Percentiles rank a stretch among this genome's conserved stretches.
Evolutionary conservation across 2,888 invertebrate genomes (phyloP).

Genomic region (Tupiocoris notatus): DNA sequence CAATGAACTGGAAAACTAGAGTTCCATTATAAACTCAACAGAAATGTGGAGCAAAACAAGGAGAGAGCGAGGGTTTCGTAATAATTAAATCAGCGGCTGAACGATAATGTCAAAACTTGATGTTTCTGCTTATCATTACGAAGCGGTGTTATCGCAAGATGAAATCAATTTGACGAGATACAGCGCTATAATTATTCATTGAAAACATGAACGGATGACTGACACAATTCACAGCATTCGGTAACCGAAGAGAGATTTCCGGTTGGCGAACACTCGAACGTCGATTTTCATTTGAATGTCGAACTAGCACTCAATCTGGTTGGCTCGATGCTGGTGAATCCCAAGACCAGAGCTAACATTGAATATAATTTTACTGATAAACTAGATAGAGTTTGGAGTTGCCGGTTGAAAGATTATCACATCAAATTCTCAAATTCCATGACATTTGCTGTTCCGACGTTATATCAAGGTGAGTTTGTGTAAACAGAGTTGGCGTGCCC

Average conservation of each 20-base stretch:
- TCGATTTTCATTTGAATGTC: background rate
- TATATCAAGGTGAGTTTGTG: too few relatives aligned
- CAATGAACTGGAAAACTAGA: background rate
- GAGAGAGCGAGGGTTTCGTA: background rate
- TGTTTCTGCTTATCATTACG: background rate
- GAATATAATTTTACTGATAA: too few relatives aligned
- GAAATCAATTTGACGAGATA: background rate
- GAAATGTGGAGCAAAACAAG: too few relatives aligned
- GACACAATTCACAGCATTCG: background rate
- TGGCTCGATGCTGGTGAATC: too few relatives aligned
- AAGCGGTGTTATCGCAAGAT: background rate
- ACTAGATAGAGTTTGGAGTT: too few relatives aligned
- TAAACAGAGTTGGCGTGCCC: too few relatives aligned
- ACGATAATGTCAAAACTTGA: background rate
- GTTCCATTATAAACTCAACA: background rate
- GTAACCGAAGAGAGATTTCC: background rate
- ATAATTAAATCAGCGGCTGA: background rate
- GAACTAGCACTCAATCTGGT: too few relatives aligned
- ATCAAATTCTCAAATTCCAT: too few relatives aligned
- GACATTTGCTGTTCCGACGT: too few relatives aligned
- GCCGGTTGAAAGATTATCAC: too few relatives aligned
- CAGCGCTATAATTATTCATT: background rate
- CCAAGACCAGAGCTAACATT: too few relatives aligned
- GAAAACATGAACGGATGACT: background rate
- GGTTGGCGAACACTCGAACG: background rate